A percentile compares a stretch with the other conserved stretches of the same genome.
Conservation (phyloP, 2,797 vertebrate species). For the Lemur catta region DNA sequence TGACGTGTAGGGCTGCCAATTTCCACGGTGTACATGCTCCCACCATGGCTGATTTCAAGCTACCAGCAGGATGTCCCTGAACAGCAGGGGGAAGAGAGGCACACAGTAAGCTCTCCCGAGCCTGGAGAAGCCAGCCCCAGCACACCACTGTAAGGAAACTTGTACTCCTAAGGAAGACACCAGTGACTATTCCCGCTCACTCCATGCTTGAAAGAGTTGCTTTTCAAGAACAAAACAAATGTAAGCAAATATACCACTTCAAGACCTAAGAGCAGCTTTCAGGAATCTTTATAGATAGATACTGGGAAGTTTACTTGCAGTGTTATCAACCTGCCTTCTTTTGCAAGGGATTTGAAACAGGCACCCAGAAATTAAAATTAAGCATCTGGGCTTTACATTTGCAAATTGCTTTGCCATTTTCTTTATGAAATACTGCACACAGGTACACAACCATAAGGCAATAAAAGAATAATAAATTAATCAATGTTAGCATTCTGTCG, state of each 20-base stretch:
- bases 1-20: neutral
- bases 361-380: slow-evolving; percentile 66
- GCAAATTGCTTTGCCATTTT: slow-evolving; percentile 51
- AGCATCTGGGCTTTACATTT: slow-evolving; percentile 50
- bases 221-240: slow-evolving; percentile 5
- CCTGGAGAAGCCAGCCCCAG: neutral
- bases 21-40: neutral
- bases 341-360: slow-evolving; percentile 31
- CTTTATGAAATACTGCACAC: slow-evolving; percentile 52
- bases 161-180: neutral
- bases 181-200: neutral
- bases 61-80: neutral
- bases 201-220: neutral
- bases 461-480: slow-evolving; percentile 59
- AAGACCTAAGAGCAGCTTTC: neutral
- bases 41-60: neutral
- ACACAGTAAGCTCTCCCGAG: rapidly evolving
- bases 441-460: slow-evolving; percentile 27
- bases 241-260: neutral
- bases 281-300: neutral
- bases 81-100: neutral
- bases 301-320: neutral
- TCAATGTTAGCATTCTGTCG: slow-evolving; percentile 51
- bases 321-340: slow-evolving; percentile 15
- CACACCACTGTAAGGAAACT: neutral